Base-by-base conservation (phyloP, 2,888 invertebrate species). In the Platycheirus rosarum region DNA sequence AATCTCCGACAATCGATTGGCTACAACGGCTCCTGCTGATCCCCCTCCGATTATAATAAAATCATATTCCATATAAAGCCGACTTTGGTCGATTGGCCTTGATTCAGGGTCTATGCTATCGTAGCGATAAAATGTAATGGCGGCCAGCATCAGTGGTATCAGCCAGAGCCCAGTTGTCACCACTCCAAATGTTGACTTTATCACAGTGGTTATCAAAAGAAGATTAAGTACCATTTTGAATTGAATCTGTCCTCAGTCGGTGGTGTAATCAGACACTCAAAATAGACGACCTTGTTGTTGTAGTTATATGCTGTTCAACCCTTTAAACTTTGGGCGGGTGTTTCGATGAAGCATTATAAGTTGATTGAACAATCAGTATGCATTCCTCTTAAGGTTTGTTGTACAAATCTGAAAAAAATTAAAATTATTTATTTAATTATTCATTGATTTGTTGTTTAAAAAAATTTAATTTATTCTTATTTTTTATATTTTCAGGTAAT, bases 11-110 rank as follows among this genome's bases (percentile, higher is more conserved):
- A 97, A 90, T 14, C 97, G 92, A 87, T 93, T 96, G 7, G 97
- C 97, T 1, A 97, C 93, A 1, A 97, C 97, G 0, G 97, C 96
- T 0, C 97, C 97, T 0, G 97, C 97, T 0, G 97, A 96, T 0
- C 97, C 97, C 1, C 95, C 96, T 2, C 97, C 97, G 3, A 97
- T 92, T 1, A 97, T 92, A 23, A 97, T 92, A 87, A 97, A 97
- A 88, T 97, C 97, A 88, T 97, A 97, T 87, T 96, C 95, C n/a
- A 91, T 91, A 73, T 91, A 91, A 11, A 95, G 91, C 23, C 93
- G 93, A 76, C 93, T 93, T 84, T 93, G 93, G 87, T 96, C 94
- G 78, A 94, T 91, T 0, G 95, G 94, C 55, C 93, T 93, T 2
- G 95, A 94, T 89, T 97, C 97, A 0, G 97, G 97, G 87, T 97